Evolutionary conservation across 2,113 vertebrate genomes (phyloP).

Genomic region (Conger conger): DNA sequence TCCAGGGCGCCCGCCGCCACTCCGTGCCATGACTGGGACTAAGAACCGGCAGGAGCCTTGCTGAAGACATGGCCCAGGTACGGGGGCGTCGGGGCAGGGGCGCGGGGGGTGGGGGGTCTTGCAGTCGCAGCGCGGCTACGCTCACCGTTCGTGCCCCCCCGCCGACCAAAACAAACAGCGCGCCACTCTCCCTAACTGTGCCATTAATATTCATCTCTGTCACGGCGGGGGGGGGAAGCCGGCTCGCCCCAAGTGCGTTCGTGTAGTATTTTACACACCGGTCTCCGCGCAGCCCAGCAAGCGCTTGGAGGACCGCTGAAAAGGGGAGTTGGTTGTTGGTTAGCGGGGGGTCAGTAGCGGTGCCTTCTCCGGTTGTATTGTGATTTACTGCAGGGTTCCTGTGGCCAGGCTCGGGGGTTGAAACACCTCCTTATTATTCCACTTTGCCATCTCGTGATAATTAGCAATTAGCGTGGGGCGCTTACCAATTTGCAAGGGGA

Average conservation of each 20-base stretch:
- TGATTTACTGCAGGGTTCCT: background rate
- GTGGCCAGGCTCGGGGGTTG: conserved; percentile 9
- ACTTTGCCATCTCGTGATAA: background rate
- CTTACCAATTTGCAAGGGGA: background rate
- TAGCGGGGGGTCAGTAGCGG: background rate
- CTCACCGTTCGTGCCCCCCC: background rate
- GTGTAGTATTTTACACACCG: conserved; percentile 5
- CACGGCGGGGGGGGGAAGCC: conserved; percentile 1
- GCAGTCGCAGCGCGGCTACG: background rate
- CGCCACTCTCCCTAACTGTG: conserved; percentile 25
- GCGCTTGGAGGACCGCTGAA: background rate
- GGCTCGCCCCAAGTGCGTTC: background rate
- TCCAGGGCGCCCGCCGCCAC: conserved; percentile 23
- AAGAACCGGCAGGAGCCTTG: conserved; percentile 54
- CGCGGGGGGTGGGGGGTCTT: background rate
- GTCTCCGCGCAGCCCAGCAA: background rate
- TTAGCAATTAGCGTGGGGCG: background rate
- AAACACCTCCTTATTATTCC: background rate
- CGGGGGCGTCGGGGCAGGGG: conserved; percentile 47
- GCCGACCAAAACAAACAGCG: conserved; percentile 39
- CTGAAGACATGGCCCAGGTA: conserved; percentile 71
- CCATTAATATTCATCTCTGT: background rate
- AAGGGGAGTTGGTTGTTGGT: background rate
- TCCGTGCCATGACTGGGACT: conserved; percentile 59
- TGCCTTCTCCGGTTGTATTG: background rate